These are phyloP conservation scores for Chelidonichthys spinosus DNA, from an alignment of 2,797 vertebrate genomes.

Conservation along the genomic window DNA sequence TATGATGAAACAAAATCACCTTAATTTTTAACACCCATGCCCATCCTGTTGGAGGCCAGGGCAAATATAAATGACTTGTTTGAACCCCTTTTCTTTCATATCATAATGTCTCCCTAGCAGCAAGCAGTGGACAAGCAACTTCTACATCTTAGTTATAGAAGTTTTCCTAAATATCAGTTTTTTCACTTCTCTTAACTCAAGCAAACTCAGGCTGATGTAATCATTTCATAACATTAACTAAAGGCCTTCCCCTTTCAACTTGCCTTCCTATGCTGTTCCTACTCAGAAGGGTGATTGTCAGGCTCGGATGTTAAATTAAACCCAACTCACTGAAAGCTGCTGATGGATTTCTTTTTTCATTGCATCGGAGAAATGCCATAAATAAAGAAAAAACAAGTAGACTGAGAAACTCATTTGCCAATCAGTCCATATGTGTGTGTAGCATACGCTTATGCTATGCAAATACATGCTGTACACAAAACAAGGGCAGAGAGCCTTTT, in stretches of 20 bases:
- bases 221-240: constrained; percentile 32
- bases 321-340: constrained; percentile 2
- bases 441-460: background rate
- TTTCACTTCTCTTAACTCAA: constrained; percentile 11
- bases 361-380: background rate
- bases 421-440: background rate
- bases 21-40: constrained; percentile 22
- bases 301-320: constrained; percentile 18
- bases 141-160: background rate
- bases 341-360: background rate
- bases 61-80: background rate
- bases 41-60: background rate
- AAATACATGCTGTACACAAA: background rate
- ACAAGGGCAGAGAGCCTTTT: background rate
- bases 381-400: constrained; percentile 1
- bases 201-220: constrained; percentile 37
- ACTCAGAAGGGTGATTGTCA: constrained; percentile 9
- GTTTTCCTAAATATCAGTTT: constrained; percentile 3
- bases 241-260: constrained; percentile 36
- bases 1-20: constrained; percentile 32
- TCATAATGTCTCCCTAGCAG: background rate
- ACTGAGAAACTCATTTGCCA: background rate
- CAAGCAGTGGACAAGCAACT: too few species aligned
- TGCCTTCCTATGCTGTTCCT: constrained; percentile 17
- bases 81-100: constrained; percentile 5